These are phyloP conservation scores for Frankliniella fusca DNA, from an alignment of 2,888 invertebrate species.

Conservation along the genomic window DNA sequence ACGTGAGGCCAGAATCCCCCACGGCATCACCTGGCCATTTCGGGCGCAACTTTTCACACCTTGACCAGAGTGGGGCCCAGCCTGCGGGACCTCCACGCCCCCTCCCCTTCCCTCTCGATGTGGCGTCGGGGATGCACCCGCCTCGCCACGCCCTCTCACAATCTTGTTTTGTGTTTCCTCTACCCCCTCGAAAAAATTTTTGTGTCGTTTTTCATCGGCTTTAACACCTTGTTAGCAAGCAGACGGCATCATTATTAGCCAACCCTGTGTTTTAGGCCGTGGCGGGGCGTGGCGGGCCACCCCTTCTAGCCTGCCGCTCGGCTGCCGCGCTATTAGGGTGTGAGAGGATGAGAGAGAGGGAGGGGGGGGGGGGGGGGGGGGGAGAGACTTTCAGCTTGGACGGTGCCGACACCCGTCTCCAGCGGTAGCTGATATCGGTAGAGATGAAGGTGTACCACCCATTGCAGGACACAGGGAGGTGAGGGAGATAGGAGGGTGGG, in stretches of 20 bases:
- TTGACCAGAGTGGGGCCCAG: not conserved
- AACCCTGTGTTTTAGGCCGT: slow-evolving; percentile 13
- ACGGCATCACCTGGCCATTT: slow-evolving; percentile 8
- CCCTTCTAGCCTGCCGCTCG: not conserved
- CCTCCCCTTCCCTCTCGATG: not conserved
- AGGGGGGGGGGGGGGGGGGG: too few species aligned
- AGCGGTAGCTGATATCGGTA: not conserved
- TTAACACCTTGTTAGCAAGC: slow-evolving; percentile 26
- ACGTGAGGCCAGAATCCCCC: not conserved
- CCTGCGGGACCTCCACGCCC: not conserved
- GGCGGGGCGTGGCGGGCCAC: not conserved
- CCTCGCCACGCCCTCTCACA: slow-evolving; percentile 15
- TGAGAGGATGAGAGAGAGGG: too few species aligned
- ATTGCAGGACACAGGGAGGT: not conserved
- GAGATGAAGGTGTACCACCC: not conserved
- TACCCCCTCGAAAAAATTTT: not conserved
- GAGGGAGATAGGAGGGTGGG: too few species aligned
- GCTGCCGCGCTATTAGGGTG: too few species aligned
- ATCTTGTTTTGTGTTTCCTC: slow-evolving; percentile 14
- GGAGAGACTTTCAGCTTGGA: too few species aligned
- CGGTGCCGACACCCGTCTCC: not conserved
- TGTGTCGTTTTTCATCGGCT: slow-evolving; percentile 24
- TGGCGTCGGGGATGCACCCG: not conserved
- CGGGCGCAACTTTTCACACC: slow-evolving; percentile 20
- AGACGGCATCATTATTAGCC: slow-evolving; percentile 13